Conservation (phyloP, 1,140 invertebrate genomes). For the Ectropis grisescens region DNA sequence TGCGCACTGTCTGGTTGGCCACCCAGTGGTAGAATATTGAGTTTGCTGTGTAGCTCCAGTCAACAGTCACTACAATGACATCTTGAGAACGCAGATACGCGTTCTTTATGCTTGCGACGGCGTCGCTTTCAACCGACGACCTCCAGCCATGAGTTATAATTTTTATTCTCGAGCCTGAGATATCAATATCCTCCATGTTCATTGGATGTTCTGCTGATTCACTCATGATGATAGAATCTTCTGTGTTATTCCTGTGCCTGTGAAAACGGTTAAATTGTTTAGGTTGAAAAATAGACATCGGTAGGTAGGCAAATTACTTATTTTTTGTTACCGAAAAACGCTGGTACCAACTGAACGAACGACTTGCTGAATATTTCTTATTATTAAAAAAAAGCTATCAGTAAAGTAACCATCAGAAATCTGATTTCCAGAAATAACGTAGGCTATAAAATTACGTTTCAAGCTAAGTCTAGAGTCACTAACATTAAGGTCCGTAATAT, state of each 20-base stretch:
- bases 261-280: too few relatives aligned
- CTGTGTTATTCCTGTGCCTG: slow-evolving; percentile 8
- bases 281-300: slow-evolving; percentile 2
- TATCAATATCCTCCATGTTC: background rate
- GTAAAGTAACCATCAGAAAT: too few relatives aligned
- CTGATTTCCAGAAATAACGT: too few relatives aligned
- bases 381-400: too few relatives aligned
- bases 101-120: slow-evolving; percentile 13
- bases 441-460: too few relatives aligned
- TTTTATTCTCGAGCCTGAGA: slow-evolving; percentile 10
- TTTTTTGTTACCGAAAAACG: too few relatives aligned
- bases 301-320: too few relatives aligned
- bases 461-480: too few relatives aligned
- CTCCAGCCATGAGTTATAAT: slow-evolving; percentile 26
- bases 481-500: too few relatives aligned
- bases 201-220: slow-evolving; percentile 1
- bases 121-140: slow-evolving; percentile 11
- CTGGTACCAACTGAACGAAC: too few relatives aligned
- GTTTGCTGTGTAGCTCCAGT: slow-evolving; percentile 72
- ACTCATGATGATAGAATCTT: slow-evolving; percentile 11
- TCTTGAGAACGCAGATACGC: slow-evolving; percentile 18
- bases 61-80: slow-evolving; percentile 55
- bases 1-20: slow-evolving; percentile 68
- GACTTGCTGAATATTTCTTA: too few relatives aligned
- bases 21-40: slow-evolving; percentile 74